Evolutionary conservation across 1,140 invertebrate species (phyloP).

Genomic region (Daktulosphaira vitifoliae): DNA sequence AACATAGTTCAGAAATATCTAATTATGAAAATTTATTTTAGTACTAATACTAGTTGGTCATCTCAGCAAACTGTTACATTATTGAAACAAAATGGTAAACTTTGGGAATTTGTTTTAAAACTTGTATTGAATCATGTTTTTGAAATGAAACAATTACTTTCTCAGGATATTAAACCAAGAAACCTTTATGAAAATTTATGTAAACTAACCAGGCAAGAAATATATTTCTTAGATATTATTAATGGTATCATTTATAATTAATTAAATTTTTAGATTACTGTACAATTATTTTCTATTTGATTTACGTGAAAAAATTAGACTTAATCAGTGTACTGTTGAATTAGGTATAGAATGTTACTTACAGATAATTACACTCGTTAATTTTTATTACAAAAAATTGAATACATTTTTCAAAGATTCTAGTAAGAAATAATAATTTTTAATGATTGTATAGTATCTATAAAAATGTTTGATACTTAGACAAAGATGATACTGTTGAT

Average conservation of each 20-base stretch:
- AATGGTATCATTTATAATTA: neutral
- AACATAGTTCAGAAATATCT: too few species aligned
- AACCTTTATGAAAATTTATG: conserved; percentile 18
- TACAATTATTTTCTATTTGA: conserved; percentile 24
- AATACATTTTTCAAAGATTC: conserved; percentile 5
- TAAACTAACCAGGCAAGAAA: conserved; percentile 12
- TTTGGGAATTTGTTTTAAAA: conserved; percentile 29
- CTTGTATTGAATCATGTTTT: neutral
- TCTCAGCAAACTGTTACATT: neutral
- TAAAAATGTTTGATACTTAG: neutral
- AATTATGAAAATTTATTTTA: neutral
- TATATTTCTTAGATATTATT: neutral
- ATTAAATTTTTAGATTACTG: neutral
- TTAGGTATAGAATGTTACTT: conserved; percentile 19
- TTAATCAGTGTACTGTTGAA: neutral
- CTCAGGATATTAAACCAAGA: neutral
- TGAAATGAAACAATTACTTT: neutral
- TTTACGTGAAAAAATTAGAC: conserved; percentile 2
- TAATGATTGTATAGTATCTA: too few species aligned
- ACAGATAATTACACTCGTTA: neutral
- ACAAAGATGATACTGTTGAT: neutral
- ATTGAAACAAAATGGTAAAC: conserved; percentile 4
- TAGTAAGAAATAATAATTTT: neutral
- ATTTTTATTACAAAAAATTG: conserved; percentile 15
- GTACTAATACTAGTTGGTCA: neutral